A percentile compares a stretch with the other conserved stretches of the same genome.
Evolutionary conservation across 2,888 invertebrate species (phyloP).

Genomic region (Apantesis nais): DNA sequence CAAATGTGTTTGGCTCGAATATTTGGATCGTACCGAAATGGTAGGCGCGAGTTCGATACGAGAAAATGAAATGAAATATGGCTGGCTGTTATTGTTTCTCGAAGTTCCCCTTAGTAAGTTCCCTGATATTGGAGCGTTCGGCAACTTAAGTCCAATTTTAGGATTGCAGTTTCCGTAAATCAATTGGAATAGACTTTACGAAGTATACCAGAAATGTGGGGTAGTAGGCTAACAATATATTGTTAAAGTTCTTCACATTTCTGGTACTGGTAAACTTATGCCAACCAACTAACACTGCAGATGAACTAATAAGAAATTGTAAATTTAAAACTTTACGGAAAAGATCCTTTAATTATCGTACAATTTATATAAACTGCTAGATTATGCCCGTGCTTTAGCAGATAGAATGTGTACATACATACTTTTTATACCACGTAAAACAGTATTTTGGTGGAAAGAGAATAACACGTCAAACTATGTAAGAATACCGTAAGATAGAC

Average conservation of each 20-base stretch:
- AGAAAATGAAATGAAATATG: constrained; percentile 65
- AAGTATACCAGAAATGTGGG: constrained; percentile 13
- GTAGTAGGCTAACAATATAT: neutral
- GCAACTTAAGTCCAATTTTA: constrained; percentile 42
- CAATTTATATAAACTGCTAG: no score
- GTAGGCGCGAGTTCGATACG: constrained; percentile 54
- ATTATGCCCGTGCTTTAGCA: no score
- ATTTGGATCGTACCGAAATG: constrained; percentile 30
- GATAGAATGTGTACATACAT: no score
- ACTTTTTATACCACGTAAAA: no score
- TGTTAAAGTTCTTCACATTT: neutral
- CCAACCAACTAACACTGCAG: neutral
- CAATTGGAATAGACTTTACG: constrained; percentile 28
- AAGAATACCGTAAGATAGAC: no score
- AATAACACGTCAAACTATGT: no score
- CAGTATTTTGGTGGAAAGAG: no score
- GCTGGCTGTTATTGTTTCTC: constrained; percentile 64
- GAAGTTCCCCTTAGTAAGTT: constrained; percentile 55
- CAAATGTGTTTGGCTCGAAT: constrained; percentile 47
- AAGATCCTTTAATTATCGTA: neutral
- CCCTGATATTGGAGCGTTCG: constrained; percentile 53
- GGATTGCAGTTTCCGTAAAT: constrained; percentile 47
- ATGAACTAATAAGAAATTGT: neutral
- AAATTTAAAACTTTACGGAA: neutral
- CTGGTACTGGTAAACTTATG: neutral